Evolutionary conservation across 2,797 vertebrate genomes (phyloP).

Genomic region (Darevskia mixta): DNA sequence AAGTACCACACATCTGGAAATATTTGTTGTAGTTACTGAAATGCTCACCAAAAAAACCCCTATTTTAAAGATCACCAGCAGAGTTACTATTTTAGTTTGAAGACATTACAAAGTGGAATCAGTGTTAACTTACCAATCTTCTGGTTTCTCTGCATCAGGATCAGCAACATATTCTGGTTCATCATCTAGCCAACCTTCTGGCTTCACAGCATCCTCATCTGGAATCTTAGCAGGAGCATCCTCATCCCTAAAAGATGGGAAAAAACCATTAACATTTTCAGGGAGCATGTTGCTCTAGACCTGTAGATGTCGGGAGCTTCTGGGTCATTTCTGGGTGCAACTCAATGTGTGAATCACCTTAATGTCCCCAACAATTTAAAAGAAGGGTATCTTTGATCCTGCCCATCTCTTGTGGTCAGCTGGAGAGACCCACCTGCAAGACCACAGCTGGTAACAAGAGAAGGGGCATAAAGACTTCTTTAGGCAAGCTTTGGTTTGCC

Average conservation of each 20-base stretch:
- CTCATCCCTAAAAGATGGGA: slow-evolving; percentile 87
- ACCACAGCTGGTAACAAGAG: too few relatives aligned
- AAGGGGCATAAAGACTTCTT: too few relatives aligned
- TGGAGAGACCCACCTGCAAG: too few relatives aligned
- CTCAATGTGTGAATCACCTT: neutral
- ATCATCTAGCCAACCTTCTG: slow-evolving; percentile 96
- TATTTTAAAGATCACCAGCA: neutral
- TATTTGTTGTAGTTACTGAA: neutral
- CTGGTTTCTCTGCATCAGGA: slow-evolving; percentile 95
- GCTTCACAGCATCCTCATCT: slow-evolving; percentile 92
- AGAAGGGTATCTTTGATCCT: too few relatives aligned
- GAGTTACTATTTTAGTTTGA: neutral
- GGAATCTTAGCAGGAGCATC: slow-evolving; percentile 93
- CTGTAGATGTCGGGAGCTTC: neutral
- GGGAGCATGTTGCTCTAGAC: neutral
- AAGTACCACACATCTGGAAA: neutral
- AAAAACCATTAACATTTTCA: slow-evolving; percentile 25
- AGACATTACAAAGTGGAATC: neutral
- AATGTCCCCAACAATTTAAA: neutral
- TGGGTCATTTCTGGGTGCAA: neutral
- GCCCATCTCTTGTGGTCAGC: too few relatives aligned
- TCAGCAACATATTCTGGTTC: slow-evolving; percentile 94
- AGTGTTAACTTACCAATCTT: slow-evolving; percentile 87
- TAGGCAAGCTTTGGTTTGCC: too few relatives aligned
- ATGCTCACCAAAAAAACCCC: neutral